Base-by-base conservation (phyloP, 2,888 invertebrate genomes). In the Plebejus melissa region DNA sequence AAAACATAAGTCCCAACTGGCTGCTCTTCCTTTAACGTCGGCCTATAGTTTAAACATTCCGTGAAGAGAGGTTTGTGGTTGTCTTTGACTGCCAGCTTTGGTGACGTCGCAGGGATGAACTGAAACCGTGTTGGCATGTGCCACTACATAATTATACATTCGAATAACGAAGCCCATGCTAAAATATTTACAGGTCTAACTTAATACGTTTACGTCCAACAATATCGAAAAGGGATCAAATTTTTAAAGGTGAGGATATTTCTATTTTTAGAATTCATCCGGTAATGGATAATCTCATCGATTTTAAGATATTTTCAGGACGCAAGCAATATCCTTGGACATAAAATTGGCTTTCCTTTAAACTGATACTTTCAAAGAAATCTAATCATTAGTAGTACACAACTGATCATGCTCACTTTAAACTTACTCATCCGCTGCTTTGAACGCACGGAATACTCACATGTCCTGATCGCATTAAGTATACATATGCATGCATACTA, bases 31-130 rank as follows among this genome's bases (percentile, higher is more conserved):
- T 96, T 96, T 36, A 98, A 96, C 46, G 95, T 94, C 0, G 97
- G 98, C 82, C 95, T 96, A 90, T 98, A 98, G 81, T 94, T 94
- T 76, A 95, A 95, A 90, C 99, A 99, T 81, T 97, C 95, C 69
- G 95, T 95, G 89, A 98, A 98, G 78, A 96, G 95, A 1, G 98
- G 98, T 84, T 98, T 98, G 86, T 97, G 96, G 89, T 97, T 97
- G 89, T 97, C 95, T 87, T 92, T 93, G 57, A 93, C 92, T 4
- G 90, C 87, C 69, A 93, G 85, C 84, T 93, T 92, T 80, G 88
- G 87, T 76, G 87, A 82, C 75, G 87, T 80, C 78, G 84, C 88
- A 77, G 90, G 83, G 79, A 86, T 81, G 79, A 88, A 90, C 93
- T 93, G 93, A 87, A 91, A 92, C 80, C 81, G 84, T 82, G 80